Percentiles rank a stretch among this genome's conserved stretches.
phyloP scores from a whole-genome alignment of 2,113 vertebrate species.

The Chlorocebus sabaeus region DNA sequence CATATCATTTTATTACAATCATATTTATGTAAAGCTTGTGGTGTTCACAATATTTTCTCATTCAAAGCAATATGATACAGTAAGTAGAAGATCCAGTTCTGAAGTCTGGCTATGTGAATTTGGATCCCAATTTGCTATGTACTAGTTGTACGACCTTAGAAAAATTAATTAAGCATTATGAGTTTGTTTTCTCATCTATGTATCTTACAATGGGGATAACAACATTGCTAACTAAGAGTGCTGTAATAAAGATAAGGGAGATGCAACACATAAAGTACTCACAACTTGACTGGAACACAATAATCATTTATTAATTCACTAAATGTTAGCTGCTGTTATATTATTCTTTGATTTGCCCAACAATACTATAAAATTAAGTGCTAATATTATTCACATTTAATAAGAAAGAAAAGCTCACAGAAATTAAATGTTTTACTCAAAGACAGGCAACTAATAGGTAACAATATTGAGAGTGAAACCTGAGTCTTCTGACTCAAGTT shows the following conservation, averaged over 20 bases:
- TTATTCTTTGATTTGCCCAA: constrained; percentile 11
- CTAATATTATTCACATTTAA: background rate
- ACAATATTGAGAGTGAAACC: background rate
- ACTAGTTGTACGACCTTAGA: background rate
- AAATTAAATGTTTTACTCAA: background rate
- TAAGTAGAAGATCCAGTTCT: background rate
- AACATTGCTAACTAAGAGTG: background rate
- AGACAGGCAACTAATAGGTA: background rate
- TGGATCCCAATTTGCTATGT: background rate
- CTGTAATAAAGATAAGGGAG: background rate
- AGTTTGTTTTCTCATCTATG: background rate
- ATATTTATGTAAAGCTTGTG: background rate
- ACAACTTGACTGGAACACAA: background rate
- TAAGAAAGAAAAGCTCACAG: too few species aligned
- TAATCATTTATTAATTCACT: background rate
- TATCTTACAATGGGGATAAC: background rate
- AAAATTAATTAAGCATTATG: background rate
- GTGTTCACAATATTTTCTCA: background rate
- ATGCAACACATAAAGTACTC: background rate
- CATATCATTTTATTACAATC: background rate
- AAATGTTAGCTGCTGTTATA: background rate
- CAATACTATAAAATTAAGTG: background rate
- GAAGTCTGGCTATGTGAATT: background rate
- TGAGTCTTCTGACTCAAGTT: background rate
- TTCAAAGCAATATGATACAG: background rate